A percentile compares a stretch with the other conserved stretches of the same genome.
Evolutionary conservation across 2,113 vertebrate genomes (phyloP).

Genomic region (Clarias magur): DNA sequence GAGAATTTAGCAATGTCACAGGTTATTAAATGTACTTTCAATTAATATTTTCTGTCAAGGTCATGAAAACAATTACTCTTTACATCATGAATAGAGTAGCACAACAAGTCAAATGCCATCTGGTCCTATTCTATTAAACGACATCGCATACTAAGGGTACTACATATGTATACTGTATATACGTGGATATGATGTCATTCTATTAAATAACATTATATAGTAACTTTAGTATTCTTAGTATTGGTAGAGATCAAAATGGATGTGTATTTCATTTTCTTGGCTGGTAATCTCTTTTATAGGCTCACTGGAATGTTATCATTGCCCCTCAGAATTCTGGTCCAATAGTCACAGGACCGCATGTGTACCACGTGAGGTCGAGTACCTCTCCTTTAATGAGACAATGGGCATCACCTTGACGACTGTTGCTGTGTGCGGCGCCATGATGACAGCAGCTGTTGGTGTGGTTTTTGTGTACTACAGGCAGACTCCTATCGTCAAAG

Average conservation of each 20-base stretch:
- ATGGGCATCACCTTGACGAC: conserved; percentile 51
- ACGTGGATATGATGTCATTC: no score
- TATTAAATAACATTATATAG: no score
- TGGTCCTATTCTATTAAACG: background rate
- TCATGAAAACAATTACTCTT: background rate
- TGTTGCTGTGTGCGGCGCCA: no score
- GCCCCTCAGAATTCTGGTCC: conserved; percentile 61
- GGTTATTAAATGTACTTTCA: conserved; percentile 53
- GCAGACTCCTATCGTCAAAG: no score
- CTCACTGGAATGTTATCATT: conserved; percentile 64
- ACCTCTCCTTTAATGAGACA: conserved; percentile 57
- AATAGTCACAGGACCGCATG: conserved; percentile 59
- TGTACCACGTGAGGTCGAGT: conserved; percentile 57
- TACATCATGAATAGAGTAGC: background rate
- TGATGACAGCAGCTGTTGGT: no score
- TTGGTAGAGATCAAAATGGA: background rate
- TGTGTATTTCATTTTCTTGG: background rate
- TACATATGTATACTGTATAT: no score
- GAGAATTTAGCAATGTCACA: conserved; percentile 72
- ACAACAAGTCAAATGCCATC: background rate
- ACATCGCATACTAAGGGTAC: no score
- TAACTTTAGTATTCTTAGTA: background rate
- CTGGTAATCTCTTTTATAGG: conserved; percentile 52
- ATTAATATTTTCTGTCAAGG: background rate
- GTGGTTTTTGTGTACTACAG: no score